Base-by-base conservation (phyloP, 1,140 invertebrate species). In the Onthophagus taurus region DNA sequence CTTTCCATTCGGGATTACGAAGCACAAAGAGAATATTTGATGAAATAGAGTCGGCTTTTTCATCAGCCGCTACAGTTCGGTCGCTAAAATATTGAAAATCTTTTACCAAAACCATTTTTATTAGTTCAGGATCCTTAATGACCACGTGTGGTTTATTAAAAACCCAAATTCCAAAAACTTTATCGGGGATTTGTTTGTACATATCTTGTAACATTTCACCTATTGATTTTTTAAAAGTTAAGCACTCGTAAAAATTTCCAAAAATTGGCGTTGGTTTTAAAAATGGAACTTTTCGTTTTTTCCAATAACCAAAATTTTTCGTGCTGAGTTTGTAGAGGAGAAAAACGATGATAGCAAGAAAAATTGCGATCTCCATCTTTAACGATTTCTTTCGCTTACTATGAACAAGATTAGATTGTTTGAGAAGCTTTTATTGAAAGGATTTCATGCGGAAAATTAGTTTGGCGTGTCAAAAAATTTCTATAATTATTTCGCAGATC, bases 71-170 rank as follows among this genome's bases (percentile, higher is more conserved):
- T 21, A 57, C 55, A 0, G 48, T 51, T 29, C 64, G 53, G 42
- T 69, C 60, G 4, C 50, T 46, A 41, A 75, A 75, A 45, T 65
- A 61, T n/a, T 65, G 58, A 49, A 72, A 74, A 48, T 74, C 70
- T 44, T 66, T 67, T 9, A 72, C 58, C 4, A 66, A 48, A 4
- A 75, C 58, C 3, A 59, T 45, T 49, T 70, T 72, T 12, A 74
- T 65, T 1, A 74, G 43, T 31, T 72, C 64, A 1, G 63, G 66
- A 49, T 67, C 66, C 37, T 64, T 54, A 0, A 72, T 37, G 1
- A 73, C 56, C 3, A 72, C 50, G 26, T 58, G 55, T 0, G 68
- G 67, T 37, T 63, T 59, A 0, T 60, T 57, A 0, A 64, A 63
- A n/a, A 60, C 58, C 37, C 57, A 69, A 0, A 62, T 59, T 12